Evolutionary conservation across 1,140 invertebrate species (phyloP), one percentile per base, ranked within the genome.

Genomic region (Sycobia sp.): DNA sequence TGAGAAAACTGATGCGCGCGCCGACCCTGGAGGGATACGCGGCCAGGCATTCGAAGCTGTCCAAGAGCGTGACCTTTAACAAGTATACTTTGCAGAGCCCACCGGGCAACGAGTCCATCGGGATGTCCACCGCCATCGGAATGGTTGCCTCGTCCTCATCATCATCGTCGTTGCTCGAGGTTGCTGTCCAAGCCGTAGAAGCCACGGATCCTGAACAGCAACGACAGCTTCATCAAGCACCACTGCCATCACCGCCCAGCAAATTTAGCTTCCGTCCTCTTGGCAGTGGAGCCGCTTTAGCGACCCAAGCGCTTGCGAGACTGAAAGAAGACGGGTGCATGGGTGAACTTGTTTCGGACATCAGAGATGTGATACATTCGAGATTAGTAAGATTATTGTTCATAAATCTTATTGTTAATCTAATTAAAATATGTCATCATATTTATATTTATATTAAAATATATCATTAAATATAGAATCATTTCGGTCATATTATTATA

Each of bases 21-120:
- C 92, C 90, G 49, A 94, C 92, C 43, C 84, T 94, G 61, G 90
- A 92, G 82, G 93, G 92, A 44, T 94, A 93, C 78, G 92, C 90
- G 22, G 91, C 91, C 32, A 84, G 92, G 73, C 91, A 93, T 78
- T 90, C 90, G 59, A 94, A 94, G 76, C 86, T 94, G 73, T 86
- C 90, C 36, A 94, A 94, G 84, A 93, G 91, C 79, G 91, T 94
- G 51, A 94, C 92, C 53, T 94, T 94, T 81, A 91, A 94, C 77
- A 84, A 91, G 64, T 89, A 91, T 75, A 93, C 91, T 59, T 83
- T 93, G 71, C 89, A 89, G 66, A 92, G 90, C 70, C 90, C 91
- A 51, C 90, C 91, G 69, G 78, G 75, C 67, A 78, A 79, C 68
- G 72, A 76, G 16, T 10, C 50, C 3, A 9, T 5, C 10, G 4